Evolutionary conservation across 2,113 vertebrate species (phyloP), one percentile per base, ranked within the genome.

Genomic region (Eulacestoma nigropectus): DNA sequence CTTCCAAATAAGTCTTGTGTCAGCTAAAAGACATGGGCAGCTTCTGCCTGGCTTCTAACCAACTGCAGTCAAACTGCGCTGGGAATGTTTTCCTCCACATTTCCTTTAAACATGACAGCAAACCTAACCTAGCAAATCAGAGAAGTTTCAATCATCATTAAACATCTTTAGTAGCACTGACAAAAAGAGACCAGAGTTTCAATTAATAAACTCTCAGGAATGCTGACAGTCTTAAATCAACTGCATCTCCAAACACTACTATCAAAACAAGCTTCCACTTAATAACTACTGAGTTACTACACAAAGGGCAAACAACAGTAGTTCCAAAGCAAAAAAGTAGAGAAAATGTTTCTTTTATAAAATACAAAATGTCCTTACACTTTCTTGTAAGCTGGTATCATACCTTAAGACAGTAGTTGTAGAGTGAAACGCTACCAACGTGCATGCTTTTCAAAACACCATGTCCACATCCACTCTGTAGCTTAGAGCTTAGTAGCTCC

Each of bases 331-430:
- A 89, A 57, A 23, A 33, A 27, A 75, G 29, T 5, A 62, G 11
- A 41, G 7, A 47, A 64, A 69, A 41, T 18, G 4, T 44, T 84
- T 68, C 4, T 41, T 52, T 56, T 18, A 13, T 37, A 64, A 63
- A 33, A 75, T 10, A 46, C 9, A 73, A 35, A 10, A 57, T 19
- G 13, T 37, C 47, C 37, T 44, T 42, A 56, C 2, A 46, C 19
- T 53, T 88, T n/a, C n/a, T 52, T 46, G 30, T 21, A 96, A 84
- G 0, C 7, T 10, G 3, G 17, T 18, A 83, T 18, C 0, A 0
- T 16, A n/a, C 84, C 39, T 52, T 44, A 79, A 68, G 9, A 73
- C 16, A 46, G 23, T 2, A 78, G 8, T 4, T 84, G 27, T 55
- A 59, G 39, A 84, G 30, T n/a, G 17, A 63, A 87, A 78, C 0